These are phyloP conservation scores for Myrmecophaga tridactyla DNA, from an alignment of 2,113 vertebrate species.

Conservation along the genomic window DNA sequence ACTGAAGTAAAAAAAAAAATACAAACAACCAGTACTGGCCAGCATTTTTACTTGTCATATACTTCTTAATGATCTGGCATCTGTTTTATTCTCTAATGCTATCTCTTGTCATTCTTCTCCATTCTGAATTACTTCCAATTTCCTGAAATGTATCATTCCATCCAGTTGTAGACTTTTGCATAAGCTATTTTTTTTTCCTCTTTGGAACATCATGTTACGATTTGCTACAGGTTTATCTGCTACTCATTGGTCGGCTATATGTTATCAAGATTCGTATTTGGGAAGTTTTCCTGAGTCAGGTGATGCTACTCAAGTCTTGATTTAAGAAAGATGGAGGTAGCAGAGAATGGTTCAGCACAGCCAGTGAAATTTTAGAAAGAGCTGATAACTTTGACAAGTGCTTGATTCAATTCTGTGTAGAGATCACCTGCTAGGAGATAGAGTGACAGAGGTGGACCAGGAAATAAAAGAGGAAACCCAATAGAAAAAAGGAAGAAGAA, in stretches of 20 bases:
- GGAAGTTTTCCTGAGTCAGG: not conserved
- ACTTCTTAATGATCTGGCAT: not conserved
- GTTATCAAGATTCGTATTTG: not conserved
- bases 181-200: not conserved
- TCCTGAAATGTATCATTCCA: not conserved
- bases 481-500: not conserved
- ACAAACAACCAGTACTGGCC: not conserved
- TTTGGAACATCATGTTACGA: not conserved
- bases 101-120: not conserved
- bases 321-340: not conserved
- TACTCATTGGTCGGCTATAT: not conserved
- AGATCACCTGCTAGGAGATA: not conserved
- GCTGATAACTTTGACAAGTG: not conserved
- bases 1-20: not conserved
- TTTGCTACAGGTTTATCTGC: not conserved
- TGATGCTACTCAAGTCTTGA: not conserved
- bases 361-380: not conserved
- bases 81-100: not conserved
- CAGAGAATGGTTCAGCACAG: not conserved
- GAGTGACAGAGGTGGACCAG: not conserved
- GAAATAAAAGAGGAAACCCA: not conserved
- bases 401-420: not conserved
- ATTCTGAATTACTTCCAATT: not conserved
- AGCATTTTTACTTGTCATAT: not conserved
- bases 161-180: not conserved